Percentiles rank a stretch among this genome's conserved stretches.
These are phyloP conservation scores for Pipistrellus nathusii DNA, from an alignment of 2,797 vertebrate species.

Conservation along the genomic window DNA sequence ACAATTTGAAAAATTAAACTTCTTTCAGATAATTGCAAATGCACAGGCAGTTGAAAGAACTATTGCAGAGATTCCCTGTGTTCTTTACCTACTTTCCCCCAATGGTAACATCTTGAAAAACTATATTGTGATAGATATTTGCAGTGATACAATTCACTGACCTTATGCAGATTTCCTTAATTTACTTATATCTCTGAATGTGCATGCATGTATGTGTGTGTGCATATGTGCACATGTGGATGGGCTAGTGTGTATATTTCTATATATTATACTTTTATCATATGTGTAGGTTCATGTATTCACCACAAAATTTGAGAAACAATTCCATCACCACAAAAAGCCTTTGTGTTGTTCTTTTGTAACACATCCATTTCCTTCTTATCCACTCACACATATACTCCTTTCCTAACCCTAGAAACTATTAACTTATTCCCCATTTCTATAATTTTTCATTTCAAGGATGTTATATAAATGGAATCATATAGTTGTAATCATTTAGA, in stretches of 20 bases:
- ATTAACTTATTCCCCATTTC: background rate
- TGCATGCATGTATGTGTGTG: background rate
- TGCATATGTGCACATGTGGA: background rate
- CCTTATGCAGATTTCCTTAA: background rate
- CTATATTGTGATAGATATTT: background rate
- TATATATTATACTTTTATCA: background rate
- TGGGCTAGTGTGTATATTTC: background rate
- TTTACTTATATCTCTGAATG: background rate
- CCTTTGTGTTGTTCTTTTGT: background rate
- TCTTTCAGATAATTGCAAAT: conserved; percentile 23
- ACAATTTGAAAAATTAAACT: background rate
- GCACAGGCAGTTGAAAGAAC: background rate
- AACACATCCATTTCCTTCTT: background rate
- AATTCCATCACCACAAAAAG: background rate
- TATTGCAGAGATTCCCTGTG: background rate
- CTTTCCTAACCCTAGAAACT: background rate
- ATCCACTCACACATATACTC: background rate
- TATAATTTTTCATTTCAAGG: conserved; percentile 31
- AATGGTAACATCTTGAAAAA: background rate
- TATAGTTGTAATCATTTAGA: background rate
- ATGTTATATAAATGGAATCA: background rate
- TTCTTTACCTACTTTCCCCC: background rate
- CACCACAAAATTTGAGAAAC: background rate
- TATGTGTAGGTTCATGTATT: background rate
- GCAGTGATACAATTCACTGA: background rate